Conservation (phyloP, 2,888 invertebrate genomes). For the Drosophila phalerata region DNA sequence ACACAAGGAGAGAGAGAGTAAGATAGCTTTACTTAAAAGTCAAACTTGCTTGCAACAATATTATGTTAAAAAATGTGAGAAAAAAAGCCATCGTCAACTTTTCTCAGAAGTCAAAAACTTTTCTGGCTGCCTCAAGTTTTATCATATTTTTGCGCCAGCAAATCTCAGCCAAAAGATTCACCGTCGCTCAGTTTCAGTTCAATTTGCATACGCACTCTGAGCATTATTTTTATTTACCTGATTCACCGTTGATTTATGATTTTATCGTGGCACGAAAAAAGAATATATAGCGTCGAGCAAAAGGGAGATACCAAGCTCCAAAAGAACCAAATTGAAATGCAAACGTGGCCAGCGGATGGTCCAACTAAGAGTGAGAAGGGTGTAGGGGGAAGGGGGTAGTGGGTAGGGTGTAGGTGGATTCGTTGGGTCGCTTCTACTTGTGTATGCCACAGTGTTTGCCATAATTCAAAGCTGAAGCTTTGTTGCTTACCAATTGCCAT, state of each 20-base stretch:
- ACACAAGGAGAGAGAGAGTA: background rate
- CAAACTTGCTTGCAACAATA: conserved; percentile 65
- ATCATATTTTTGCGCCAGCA: conserved; percentile 73
- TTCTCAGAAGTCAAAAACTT: conserved; percentile 61
- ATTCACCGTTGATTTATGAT: conserved; percentile 82
- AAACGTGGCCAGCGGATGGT: conserved; percentile 65
- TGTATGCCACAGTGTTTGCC: conserved; percentile 54
- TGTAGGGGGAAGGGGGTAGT: background rate
- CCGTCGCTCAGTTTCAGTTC: conserved; percentile 60
- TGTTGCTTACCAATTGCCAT: conserved; percentile 76
- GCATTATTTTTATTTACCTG: conserved; percentile 82
- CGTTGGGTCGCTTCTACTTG: conserved; percentile 44
- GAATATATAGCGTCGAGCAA: conserved; percentile 1
- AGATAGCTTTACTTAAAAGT: conserved; percentile 32
- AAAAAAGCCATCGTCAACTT: conserved; percentile 46
- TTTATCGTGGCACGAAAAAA: conserved; percentile 60
- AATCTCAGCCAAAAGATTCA: conserved; percentile 66
- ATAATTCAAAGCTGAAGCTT: conserved; percentile 75
- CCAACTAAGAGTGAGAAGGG: background rate
- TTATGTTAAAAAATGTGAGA: conserved; percentile 57
- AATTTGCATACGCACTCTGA: conserved; percentile 79
- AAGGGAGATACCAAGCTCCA: conserved; percentile 28
- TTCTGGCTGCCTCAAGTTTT: conserved; percentile 72
- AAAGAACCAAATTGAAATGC: conserved; percentile 72
- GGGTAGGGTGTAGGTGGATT: too few species aligned